Conservation (phyloP, 2,888 invertebrate genomes). For the Rhagium mordax region DNA sequence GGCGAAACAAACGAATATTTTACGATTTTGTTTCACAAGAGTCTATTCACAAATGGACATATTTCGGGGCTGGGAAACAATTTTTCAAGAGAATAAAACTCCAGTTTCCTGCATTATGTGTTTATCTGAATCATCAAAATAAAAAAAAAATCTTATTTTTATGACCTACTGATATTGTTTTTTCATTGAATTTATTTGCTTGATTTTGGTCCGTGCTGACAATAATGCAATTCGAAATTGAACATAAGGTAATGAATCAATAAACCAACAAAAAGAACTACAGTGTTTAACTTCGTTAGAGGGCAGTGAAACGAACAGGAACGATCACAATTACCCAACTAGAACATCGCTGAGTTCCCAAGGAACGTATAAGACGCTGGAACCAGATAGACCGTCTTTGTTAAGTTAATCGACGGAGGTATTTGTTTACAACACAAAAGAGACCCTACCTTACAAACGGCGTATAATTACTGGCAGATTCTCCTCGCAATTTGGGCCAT, state of each 20-base stretch:
- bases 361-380: not conserved
- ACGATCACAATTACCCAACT: not conserved
- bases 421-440: slow-evolving; percentile 6
- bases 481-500: not conserved
- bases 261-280: too few species aligned
- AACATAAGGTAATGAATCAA: not conserved
- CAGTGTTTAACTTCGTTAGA: too few species aligned
- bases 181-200: too few species aligned
- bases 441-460: not conserved
- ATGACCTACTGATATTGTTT: too few species aligned
- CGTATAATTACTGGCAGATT: slow-evolving; percentile 3
- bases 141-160: too few species aligned
- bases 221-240: not conserved
- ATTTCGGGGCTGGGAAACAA: too few species aligned
- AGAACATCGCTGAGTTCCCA: not conserved
- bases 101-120: too few species aligned
- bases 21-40: too few species aligned
- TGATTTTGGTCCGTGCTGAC: not conserved
- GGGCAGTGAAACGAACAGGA: not conserved
- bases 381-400: not conserved
- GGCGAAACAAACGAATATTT: too few species aligned
- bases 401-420: not conserved
- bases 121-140: too few species aligned
- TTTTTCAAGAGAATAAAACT: too few species aligned
- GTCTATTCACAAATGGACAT: too few species aligned